Evolutionary conservation across 2,113 vertebrate genomes (phyloP).

Genomic region (Pelobates fuscus): DNA sequence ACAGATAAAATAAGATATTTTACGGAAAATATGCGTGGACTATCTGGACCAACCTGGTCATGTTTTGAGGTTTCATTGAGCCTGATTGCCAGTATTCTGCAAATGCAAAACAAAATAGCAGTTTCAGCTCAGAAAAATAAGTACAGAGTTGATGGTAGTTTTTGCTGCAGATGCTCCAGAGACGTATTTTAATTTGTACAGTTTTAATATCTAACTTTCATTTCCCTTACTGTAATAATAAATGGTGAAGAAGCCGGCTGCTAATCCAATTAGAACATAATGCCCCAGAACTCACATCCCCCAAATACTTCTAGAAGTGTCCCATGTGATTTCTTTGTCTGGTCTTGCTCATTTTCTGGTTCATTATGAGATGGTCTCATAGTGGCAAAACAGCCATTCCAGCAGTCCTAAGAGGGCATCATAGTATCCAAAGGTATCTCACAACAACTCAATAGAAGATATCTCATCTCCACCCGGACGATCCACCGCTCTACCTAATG

Average conservation of each 20-base stretch:
- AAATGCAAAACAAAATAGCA: too few species aligned
- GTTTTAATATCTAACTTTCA: constrained; percentile 60
- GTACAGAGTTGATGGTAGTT: too few species aligned
- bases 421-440: not conserved
- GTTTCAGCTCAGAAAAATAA: too few species aligned
- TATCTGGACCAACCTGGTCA: too few species aligned
- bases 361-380: constrained; percentile 35
- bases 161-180: constrained; percentile 15
- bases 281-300: constrained; percentile 45
- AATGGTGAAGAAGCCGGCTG: constrained; percentile 44
- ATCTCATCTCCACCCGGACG: constrained; percentile 8
- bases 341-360: constrained; percentile 39
- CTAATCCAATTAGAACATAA: constrained; percentile 51
- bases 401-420: constrained; percentile 10
- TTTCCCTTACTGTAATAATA: constrained; percentile 56
- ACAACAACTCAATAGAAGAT: constrained; percentile 3
- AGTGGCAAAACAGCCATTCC: constrained; percentile 35
- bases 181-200: constrained; percentile 48
- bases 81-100: too few species aligned
- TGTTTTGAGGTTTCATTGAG: too few species aligned
- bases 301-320: constrained; percentile 44
- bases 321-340: constrained; percentile 40
- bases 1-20: too few species aligned
- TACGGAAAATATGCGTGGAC: too few species aligned
- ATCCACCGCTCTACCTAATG: not conserved